Conservation (phyloP, 2,888 invertebrate genomes). For the Dione juno region DNA sequence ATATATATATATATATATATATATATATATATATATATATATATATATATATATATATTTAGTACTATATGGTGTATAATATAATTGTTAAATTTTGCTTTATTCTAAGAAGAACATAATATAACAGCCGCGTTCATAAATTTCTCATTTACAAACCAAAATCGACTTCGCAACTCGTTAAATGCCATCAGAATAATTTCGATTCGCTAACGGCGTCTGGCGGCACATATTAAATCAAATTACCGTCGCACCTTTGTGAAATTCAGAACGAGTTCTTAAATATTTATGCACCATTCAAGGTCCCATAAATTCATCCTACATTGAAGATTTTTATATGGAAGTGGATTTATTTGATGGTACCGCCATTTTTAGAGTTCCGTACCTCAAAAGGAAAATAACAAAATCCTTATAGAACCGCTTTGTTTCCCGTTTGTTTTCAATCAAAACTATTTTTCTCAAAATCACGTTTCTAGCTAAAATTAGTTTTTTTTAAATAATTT, state of each 20-base stretch:
- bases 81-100: neutral
- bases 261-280: conserved; percentile 65
- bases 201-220: conserved; percentile 68
- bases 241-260: conserved; percentile 64
- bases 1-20: too few relatives aligned
- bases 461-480: too few relatives aligned
- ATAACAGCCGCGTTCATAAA: conserved; percentile 43
- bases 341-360: conserved; percentile 41
- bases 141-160: conserved; percentile 49
- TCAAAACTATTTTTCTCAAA: too few relatives aligned
- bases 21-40: too few relatives aligned
- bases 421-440: too few relatives aligned
- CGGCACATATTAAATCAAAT: conserved; percentile 66
- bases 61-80: too few relatives aligned
- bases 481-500: too few relatives aligned
- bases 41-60: too few relatives aligned
- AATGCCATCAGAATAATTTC: conserved; percentile 68
- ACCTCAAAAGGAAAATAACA: too few relatives aligned
- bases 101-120: neutral
- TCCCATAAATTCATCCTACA: conserved; percentile 54
- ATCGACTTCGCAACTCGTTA: conserved; percentile 60
- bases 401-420: too few relatives aligned
- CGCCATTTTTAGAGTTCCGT: conserved; percentile 11
- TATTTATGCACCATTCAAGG: conserved; percentile 71
- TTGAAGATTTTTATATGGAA: conserved; percentile 42